Evolutionary conservation across 2,888 invertebrate species (phyloP), one percentile per base, ranked within the genome.

Genomic region (Dynastes grantii): DNA sequence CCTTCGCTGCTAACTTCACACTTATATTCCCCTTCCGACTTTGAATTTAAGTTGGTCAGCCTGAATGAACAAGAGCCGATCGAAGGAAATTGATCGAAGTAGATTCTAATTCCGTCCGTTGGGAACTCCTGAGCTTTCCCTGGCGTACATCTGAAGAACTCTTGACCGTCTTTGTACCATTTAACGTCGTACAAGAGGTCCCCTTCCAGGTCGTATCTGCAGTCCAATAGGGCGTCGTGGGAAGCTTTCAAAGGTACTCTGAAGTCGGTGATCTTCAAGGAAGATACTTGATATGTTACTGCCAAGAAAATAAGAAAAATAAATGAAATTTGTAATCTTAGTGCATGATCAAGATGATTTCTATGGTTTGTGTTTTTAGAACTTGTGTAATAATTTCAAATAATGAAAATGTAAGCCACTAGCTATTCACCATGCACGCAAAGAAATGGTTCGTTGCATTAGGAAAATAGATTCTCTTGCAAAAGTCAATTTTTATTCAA

Each of bases 1-100:
- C 82, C 84, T 75, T 88, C 88, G 8, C 86, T 80, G 78, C 84
- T 86, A 9, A 88, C 86, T 81, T 88, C 88, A 80, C 88, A 88
- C 58, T 81, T 84, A 81, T 88, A 88, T 51, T 84, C 84, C 13
- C 87, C 87, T 3, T 84, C 83, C 2, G 86, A 85, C 76, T 83
- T 83, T 13, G 83, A 55, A 22, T 81, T 85, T 29, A 87, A 79
- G 73, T 83, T 82, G 8, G 83, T 85, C 8, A 88, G 79, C 6
- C 82, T 84, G 8, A 87, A 80, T 4, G 85, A 85, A 78, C 88
- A 88, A 0, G 87, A 84, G 4, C 87, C 87, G 22, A 82, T 76
- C 6, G 82, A 70, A 0, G 84, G 84, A 45, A 79, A 79, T 40
- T 81, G 76, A 1, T 78, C 79, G 37, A 84, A 82, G 73, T 84